Evolutionary conservation across 64 coral and sea anemone species (phyloP).

Genomic region (Montipora efflorescens): DNA sequence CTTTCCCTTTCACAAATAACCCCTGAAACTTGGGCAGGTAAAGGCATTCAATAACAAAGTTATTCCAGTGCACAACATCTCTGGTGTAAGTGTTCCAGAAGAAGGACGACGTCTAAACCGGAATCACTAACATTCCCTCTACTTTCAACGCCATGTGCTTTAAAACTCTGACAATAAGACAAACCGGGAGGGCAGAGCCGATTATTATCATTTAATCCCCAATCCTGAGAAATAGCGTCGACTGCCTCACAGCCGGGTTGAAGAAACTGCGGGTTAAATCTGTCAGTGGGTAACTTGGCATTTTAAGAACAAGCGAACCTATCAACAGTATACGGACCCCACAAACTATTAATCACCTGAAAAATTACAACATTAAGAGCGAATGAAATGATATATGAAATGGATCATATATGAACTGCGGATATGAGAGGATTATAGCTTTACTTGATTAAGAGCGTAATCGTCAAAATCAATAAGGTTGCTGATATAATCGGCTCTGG

Average conservation of each 20-base stretch:
- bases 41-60: constrained; percentile 39
- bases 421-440: too few species aligned
- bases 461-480: constrained; percentile 46
- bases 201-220: constrained; percentile 32
- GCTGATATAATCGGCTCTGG: constrained; percentile 34
- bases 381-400: too few species aligned
- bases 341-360: not conserved
- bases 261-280: constrained; percentile 73
- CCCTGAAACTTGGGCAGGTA: constrained; percentile 6
- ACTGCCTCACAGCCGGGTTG: constrained; percentile 57
- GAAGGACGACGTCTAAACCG: constrained; percentile 46
- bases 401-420: too few species aligned
- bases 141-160: constrained; percentile 48
- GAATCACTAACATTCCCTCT: constrained; percentile 19
- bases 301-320: constrained; percentile 67
- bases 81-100: constrained; percentile 43
- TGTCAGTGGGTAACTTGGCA: constrained; percentile 5
- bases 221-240: constrained; percentile 62
- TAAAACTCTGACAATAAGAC: constrained; percentile 31
- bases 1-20: constrained; percentile 34
- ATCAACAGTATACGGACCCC: constrained; percentile 67
- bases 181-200: constrained; percentile 39
- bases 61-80: constrained; percentile 51
- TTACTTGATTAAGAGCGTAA: too few species aligned
- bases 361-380: constrained; percentile 26